These are phyloP conservation scores for Sebastes nivosus DNA, from an alignment of 2,797 vertebrate species.

Conservation along the genomic window DNA sequence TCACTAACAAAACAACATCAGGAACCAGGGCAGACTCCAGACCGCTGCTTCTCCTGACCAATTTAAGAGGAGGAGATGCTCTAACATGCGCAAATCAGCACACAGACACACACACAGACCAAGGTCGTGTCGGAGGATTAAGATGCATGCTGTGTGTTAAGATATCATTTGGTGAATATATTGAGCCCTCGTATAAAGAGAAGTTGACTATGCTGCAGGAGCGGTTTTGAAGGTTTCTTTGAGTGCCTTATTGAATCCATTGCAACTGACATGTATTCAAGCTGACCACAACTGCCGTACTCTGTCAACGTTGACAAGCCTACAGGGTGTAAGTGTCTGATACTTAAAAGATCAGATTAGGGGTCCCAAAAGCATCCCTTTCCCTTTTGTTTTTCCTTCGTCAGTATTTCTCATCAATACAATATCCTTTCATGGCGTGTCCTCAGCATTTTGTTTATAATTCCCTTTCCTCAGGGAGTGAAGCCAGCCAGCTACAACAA, in stretches of 20 bases:
- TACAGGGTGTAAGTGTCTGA: neutral
- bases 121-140: neutral
- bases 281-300: neutral
- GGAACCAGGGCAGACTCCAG: neutral
- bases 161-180: neutral
- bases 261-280: neutral
- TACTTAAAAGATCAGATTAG: constrained; percentile 1
- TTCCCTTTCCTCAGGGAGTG: constrained; percentile 87
- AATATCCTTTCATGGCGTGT: neutral
- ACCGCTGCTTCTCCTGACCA: neutral
- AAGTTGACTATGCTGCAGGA: neutral
- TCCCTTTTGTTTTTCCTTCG: neutral
- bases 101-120: too few species aligned
- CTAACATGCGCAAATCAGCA: neutral
- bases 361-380: neutral
- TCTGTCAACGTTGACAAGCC: neutral
- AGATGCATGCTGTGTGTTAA: neutral
- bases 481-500: constrained; percentile 99
- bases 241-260: neutral
- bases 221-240: neutral
- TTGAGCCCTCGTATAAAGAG: neutral
- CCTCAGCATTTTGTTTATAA: constrained; percentile 38
- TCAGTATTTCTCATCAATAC: constrained; percentile 23
- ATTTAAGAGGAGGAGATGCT: neutral
- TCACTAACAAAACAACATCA: neutral